Evolutionary conservation across 2,888 invertebrate genomes (phyloP), one percentile per base, ranked within the genome.

Genomic region (Eupithecia centaureata): DNA sequence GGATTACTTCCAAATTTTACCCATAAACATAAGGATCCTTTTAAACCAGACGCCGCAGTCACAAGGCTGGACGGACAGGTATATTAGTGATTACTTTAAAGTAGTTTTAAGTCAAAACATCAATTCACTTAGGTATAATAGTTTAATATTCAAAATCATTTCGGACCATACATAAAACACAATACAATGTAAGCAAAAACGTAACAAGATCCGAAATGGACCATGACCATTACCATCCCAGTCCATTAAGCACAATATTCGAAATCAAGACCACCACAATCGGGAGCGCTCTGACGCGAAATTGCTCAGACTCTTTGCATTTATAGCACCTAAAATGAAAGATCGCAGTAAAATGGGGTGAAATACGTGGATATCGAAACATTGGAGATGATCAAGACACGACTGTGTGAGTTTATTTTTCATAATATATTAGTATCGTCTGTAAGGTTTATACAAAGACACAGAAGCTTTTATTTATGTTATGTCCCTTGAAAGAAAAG

Each of bases 261-360:
- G 72, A 74, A 77, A 81, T 76, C 77, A 80, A 85, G 82, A 83
- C 76, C 77, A 75, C 72, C 30, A 5, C 75, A 72, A 73, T 72
- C 67, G 73, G 67, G 73, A 82, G 80, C 81, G 79, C 76, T 80
- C 78, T 76, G 78, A 78, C 77, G 77, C 76, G 73, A 80, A 84
- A 86, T 85, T 84, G 85, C 83, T 79, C 72, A 76, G 79, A 80
- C 82, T 82, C 86, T 87, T 86, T 87, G 87, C 87, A 88, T 89
- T 88, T 87, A 86, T 81, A 87, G 84, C 80, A 85, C 85, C 86
- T 80, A 85, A 86, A 87, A 87, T 86, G 85, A 85, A 87, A 85
- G 79, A 84, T 84, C 80, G 79, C 76, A 81, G n/a, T n/a, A 82
- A 84, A 85, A 82, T 83, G 78, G 76, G 83, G 82, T 76, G 76